Evolutionary conservation across 2,797 vertebrate genomes (phyloP).

Genomic region (Neostethus bicornis): DNA sequence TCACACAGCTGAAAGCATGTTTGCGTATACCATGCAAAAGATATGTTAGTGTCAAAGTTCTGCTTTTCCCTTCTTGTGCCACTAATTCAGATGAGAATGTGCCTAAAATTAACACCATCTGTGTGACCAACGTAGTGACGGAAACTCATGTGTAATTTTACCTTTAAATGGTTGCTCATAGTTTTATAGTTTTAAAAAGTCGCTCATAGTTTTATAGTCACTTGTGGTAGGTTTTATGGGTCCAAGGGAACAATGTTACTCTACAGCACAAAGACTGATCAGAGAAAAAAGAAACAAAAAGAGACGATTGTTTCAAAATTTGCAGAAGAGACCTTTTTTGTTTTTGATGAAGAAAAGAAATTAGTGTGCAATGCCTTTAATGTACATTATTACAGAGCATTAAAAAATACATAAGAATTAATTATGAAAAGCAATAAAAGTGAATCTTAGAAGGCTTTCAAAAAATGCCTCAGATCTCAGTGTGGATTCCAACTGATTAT

Average conservation of each 20-base stretch:
- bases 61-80: slow-evolving; percentile 6
- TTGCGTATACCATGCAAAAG: slow-evolving; percentile 21
- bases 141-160: slow-evolving; percentile 36
- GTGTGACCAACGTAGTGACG: too few relatives aligned
- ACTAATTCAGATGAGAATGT: too few relatives aligned
- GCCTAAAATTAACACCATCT: too few relatives aligned
- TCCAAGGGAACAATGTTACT: slow-evolving; percentile 33
- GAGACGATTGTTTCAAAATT: slow-evolving; percentile 55
- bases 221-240: neutral
- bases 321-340: slow-evolving; percentile 57
- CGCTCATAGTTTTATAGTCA: slow-evolving; percentile 24
- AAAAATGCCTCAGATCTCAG: too few relatives aligned
- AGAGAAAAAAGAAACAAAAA: slow-evolving; percentile 12
- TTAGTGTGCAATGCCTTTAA: slow-evolving; percentile 61
- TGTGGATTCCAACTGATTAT: neutral
- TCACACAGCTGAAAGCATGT: too few relatives aligned
- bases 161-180: slow-evolving; percentile 33
- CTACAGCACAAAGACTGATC: slow-evolving; percentile 32
- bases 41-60: slow-evolving; percentile 22
- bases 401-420: slow-evolving; percentile 44
- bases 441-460: slow-evolving; percentile 36
- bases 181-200: slow-evolving; percentile 33
- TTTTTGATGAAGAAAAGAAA: slow-evolving; percentile 77
- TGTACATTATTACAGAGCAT: slow-evolving; percentile 64
- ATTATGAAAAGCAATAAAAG: slow-evolving; percentile 35